These are phyloP conservation scores for Syngnathus scovelli DNA, from an alignment of 2,113 vertebrate genomes.

Conservation along the genomic window DNA sequence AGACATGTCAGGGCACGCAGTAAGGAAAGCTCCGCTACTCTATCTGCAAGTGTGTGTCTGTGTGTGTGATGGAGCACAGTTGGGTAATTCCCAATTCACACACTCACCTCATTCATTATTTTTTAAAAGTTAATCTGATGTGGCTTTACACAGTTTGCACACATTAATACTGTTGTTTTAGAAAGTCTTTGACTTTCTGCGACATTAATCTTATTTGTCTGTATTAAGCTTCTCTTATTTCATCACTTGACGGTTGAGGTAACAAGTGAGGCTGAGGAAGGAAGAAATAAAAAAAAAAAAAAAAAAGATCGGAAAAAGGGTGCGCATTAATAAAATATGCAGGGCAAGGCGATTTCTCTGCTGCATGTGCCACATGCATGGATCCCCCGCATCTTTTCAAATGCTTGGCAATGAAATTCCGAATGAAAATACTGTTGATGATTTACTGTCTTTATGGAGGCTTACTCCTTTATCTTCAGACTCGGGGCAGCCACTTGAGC, in stretches of 20 bases:
- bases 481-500: neutral
- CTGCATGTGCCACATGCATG: neutral
- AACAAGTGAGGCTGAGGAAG: neutral
- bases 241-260: neutral
- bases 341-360: neutral
- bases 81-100: neutral
- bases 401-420: neutral
- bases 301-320: neutral
- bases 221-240: neutral
- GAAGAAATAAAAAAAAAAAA: neutral
- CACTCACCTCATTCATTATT: neutral
- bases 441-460: neutral
- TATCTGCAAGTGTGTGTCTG: conserved; percentile 14
- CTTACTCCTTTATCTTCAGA: neutral
- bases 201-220: neutral
- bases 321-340: neutral
- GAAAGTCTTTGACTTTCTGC: neutral
- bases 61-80: neutral
- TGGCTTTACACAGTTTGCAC: neutral
- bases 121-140: neutral
- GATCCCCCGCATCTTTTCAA: neutral
- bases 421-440: too few relatives aligned
- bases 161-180: neutral
- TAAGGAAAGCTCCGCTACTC: conserved; percentile 41
- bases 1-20: conserved; percentile 57